phyloP scores from a whole-genome alignment of 2,113 vertebrate genomes.

The Microtus richardsoni region DNA sequence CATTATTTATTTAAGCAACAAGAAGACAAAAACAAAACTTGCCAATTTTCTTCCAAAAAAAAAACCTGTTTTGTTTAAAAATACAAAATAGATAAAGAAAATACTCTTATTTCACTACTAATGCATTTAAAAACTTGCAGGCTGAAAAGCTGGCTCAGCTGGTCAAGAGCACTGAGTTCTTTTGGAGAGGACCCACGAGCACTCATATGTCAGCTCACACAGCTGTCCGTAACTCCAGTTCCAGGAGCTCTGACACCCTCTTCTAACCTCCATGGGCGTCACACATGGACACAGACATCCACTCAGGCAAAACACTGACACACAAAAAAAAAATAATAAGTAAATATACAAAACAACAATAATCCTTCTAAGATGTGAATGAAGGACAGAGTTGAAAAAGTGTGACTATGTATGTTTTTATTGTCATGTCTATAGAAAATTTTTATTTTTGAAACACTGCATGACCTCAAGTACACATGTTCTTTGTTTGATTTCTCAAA shows the following conservation, averaged over 20 bases:
- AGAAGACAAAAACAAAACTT: neutral
- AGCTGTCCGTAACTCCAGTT: neutral
- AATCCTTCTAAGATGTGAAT: neutral
- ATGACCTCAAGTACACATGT: neutral
- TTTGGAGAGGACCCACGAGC: neutral
- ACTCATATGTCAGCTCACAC: neutral
- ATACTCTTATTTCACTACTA: neutral
- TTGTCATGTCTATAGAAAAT: slow-evolving; percentile 23
- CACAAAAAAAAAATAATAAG: neutral
- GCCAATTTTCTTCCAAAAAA: neutral
- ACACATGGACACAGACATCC: neutral
- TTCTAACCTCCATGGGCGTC: neutral
- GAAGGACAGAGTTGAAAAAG: neutral
- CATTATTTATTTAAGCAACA: neutral
- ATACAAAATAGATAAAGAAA: neutral
- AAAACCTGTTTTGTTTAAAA: slow-evolving; percentile 39
- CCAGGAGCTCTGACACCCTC: neutral
- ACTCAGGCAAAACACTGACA: neutral
- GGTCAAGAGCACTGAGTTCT: neutral
- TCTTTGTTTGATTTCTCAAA: slow-evolving; percentile 36
- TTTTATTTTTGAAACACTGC: slow-evolving; percentile 31
- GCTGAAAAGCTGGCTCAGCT: neutral
- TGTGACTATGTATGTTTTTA: neutral
- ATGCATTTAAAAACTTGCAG: neutral
- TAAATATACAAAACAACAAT: neutral